Evolutionary conservation across 2,797 vertebrate species (phyloP).

Genomic region (Syncerus caffer): DNA sequence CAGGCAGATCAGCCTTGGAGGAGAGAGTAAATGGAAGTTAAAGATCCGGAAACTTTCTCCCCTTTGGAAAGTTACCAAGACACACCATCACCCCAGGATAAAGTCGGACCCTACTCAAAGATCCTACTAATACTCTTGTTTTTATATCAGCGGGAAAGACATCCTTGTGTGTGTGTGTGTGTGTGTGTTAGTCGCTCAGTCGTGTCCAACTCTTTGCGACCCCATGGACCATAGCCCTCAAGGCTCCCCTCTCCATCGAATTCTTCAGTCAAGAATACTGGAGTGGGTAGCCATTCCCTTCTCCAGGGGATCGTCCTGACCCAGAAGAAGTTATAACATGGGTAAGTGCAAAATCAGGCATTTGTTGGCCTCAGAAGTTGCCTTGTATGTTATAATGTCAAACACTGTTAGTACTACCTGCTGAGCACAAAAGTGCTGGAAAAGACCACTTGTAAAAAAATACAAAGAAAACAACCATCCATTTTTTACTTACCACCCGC

Average conservation of each 20-base stretch:
- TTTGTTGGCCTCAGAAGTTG: neutral
- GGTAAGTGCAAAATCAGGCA: neutral
- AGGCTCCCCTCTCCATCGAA: neutral
- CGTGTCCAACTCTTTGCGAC: neutral
- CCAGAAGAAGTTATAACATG: neutral
- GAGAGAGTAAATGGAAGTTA: accelerated
- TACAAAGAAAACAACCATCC: neutral
- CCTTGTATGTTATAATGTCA: neutral
- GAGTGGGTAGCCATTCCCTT: neutral
- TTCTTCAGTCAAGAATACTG: neutral
- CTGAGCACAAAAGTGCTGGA: neutral
- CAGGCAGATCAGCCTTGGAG: neutral
- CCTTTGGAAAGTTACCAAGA: neutral
- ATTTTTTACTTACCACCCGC: neutral
- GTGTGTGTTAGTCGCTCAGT: neutral
- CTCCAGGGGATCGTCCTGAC: neutral
- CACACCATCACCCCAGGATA: accelerated
- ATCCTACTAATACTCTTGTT: neutral
- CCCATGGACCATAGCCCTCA: neutral
- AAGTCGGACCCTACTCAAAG: neutral
- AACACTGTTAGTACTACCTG: neutral
- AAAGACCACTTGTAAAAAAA: neutral
- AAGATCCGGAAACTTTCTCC: neutral
- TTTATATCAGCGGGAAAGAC: neutral
- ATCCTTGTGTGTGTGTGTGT: neutral